Conservation (phyloP, 1,140 invertebrate species). For the Euura saliciscinereae region DNA sequence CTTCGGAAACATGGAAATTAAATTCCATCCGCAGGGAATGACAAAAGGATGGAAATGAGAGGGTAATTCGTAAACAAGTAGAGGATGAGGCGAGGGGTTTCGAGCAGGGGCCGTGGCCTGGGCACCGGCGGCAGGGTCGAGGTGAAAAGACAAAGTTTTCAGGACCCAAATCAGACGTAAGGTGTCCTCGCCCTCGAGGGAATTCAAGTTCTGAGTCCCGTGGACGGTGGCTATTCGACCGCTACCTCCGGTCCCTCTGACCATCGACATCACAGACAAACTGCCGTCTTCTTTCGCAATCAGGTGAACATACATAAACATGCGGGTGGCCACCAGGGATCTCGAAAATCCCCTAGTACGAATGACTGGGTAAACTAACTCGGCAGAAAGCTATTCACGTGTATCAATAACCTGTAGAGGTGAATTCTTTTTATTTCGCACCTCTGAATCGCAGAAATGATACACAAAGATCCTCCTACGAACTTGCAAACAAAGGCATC, state of each 20-base stretch:
- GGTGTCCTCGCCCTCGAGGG: slow-evolving; percentile 37
- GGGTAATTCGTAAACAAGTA: slow-evolving; percentile 51
- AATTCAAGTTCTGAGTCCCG: slow-evolving; percentile 29
- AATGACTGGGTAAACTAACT: neutral
- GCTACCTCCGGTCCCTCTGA: neutral
- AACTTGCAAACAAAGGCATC: too few species aligned
- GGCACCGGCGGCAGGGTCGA: neutral
- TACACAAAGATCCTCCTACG: too few species aligned
- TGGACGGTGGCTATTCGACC: slow-evolving; percentile 4
- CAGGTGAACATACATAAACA: slow-evolving; percentile 15
- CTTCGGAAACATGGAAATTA: slow-evolving; percentile 31
- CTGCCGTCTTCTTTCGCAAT: slow-evolving; percentile 10
- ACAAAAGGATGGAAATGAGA: slow-evolving; percentile 53
- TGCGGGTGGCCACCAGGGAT: slow-evolving; percentile 6
- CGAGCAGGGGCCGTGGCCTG: neutral
- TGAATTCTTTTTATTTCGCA: too few species aligned
- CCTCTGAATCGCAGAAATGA: too few species aligned
- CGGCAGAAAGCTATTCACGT: too few species aligned
- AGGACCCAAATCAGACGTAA: slow-evolving; percentile 53
- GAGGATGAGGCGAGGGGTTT: slow-evolving; percentile 19
- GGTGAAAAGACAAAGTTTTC: slow-evolving; percentile 44
- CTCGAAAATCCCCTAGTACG: neutral
- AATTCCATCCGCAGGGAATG: slow-evolving; percentile 40
- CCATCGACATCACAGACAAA: slow-evolving; percentile 15
- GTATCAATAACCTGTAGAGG: too few species aligned